Evolutionary conservation across 1,140 invertebrate species (phyloP).

Genomic region (Gryllus bimaculatus): DNA sequence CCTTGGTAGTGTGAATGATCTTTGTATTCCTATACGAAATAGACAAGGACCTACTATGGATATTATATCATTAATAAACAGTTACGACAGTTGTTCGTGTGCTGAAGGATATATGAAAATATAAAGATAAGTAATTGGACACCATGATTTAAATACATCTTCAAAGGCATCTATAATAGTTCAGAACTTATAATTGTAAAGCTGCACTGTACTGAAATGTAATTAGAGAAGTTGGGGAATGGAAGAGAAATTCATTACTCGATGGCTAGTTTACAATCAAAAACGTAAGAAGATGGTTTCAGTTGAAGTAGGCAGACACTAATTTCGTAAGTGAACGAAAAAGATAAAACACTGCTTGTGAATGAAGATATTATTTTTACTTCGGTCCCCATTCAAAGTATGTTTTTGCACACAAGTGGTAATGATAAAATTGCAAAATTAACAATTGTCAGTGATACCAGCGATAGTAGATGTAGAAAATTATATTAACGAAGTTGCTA

Average conservation of each 20-base stretch:
- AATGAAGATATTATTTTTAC: too few species aligned
- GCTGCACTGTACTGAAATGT: not conserved
- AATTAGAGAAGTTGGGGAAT: not conserved
- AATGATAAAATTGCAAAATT: too few species aligned
- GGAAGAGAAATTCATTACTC: not conserved
- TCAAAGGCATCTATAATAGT: not conserved
- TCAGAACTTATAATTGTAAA: not conserved
- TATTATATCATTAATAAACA: not conserved
- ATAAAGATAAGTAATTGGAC: not conserved
- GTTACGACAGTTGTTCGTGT: not conserved
- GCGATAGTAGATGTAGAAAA: too few species aligned
- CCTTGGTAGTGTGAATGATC: not conserved
- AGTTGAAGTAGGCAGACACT: not conserved
- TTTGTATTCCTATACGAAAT: not conserved
- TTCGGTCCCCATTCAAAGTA: too few species aligned
- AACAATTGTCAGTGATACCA: too few species aligned
- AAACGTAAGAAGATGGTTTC: not conserved
- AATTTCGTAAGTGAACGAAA: too few species aligned
- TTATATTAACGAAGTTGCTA: too few species aligned
- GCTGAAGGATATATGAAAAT: not conserved
- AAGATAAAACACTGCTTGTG: too few species aligned
- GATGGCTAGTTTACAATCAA: not conserved
- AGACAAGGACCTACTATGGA: not conserved
- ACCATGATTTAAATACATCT: not conserved
- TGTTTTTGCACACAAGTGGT: too few species aligned